Base-by-base conservation (phyloP, 2,797 vertebrate species). In the Girardinus metallicus region DNA sequence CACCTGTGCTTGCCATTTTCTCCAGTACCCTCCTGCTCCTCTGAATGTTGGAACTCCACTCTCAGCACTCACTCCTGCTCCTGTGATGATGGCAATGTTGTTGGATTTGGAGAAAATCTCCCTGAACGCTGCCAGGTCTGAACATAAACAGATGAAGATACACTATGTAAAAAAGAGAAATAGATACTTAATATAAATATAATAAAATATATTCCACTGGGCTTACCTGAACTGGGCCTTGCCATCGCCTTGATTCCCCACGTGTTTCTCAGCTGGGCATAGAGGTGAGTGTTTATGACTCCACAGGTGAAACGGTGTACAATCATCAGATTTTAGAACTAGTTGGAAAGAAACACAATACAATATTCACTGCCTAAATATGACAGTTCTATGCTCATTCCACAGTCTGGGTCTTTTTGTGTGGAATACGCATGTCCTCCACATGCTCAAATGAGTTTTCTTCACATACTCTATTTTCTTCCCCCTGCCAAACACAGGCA, bases 41-140 rank as follows among this genome's bases (percentile, higher is more conserved):
- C 98, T 95, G 93, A 99, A 99, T 16, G 98, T 99, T 0, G 98
- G 98, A 0, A 99, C 96, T 0, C 98, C 98, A 0, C 98, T 99
- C 94, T 99, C 98, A 0, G 97, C 98, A 3, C 98, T 99, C 49
- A 99, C 96, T 0, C 98, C 98, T 0, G 98, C 97, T 26, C 98
- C 98, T 0, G 98, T 99, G 86, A 99, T 88, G 78, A 99, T 91
- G 76, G 93, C 97, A 0, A 99, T 95, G n/a, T 97, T 96, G 87
- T 97, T 96, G 0, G 98, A 96, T 77, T 96, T 96, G 31, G 96
- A 96, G 94, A 99, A 98, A 62, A 92, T 89, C 82, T 98, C 91
- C 79, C 97, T 96, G 91, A 99, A 99, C 11, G 96, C 94, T 6
- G 97, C 94, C 94, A 99, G 87, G 86, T 95, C 98, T 99, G 81